phyloP scores from a whole-genome alignment of 2,888 invertebrate species.

The Stegophylla sp. region DNA sequence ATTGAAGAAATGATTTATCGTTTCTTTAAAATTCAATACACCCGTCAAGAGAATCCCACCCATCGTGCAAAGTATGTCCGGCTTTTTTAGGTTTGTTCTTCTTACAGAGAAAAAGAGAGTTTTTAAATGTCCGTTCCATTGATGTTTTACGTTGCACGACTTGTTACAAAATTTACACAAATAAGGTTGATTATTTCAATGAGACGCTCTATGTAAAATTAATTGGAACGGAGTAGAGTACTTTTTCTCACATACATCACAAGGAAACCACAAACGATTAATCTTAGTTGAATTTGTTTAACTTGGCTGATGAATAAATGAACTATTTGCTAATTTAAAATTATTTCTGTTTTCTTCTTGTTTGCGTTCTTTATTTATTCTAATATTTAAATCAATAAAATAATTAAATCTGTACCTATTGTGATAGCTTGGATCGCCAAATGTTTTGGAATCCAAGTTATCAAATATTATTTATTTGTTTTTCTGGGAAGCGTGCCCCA shows the following conservation, averaged over 20 bases:
- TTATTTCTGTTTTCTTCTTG: not conserved
- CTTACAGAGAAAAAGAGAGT: not conserved
- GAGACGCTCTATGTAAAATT: constrained; percentile 43
- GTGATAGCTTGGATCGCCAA: too few relatives aligned
- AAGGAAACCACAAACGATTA: constrained; percentile 30
- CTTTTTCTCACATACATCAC: constrained; percentile 39
- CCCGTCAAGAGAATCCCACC: too few relatives aligned
- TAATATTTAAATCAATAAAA: not conserved
- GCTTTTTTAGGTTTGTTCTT: not conserved
- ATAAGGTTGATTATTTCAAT: constrained; percentile 48
- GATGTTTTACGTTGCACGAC: constrained; percentile 45
- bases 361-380: not conserved
- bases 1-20: too few relatives aligned
- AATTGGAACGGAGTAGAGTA: constrained; percentile 23
- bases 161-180: constrained; percentile 57
- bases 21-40: too few relatives aligned
- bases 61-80: too few relatives aligned
- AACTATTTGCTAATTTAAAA: not conserved
- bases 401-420: too few relatives aligned
- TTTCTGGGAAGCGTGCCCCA: too few relatives aligned
- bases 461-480: too few relatives aligned
- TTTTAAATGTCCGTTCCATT: constrained; percentile 58
- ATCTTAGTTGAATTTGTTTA: not conserved
- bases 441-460: too few relatives aligned
- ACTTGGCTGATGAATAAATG: not conserved